phyloP scores from a whole-genome alignment of 1,140 invertebrate species.

The Magallana angulata region DNA sequence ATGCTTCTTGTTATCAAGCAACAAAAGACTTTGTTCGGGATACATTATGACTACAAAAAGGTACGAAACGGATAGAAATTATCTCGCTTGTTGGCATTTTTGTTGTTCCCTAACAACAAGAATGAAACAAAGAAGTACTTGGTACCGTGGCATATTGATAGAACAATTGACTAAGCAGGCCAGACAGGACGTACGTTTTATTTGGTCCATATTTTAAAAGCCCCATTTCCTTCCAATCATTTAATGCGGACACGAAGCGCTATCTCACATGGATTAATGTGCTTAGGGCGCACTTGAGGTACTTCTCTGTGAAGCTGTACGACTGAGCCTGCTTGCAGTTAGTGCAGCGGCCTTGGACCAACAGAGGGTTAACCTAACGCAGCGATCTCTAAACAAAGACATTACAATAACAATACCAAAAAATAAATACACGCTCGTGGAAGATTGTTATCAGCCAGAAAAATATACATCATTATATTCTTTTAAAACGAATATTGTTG shows the following conservation, averaged over 20 bases:
- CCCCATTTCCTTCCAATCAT: background rate
- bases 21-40: too few species aligned
- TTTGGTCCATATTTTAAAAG: constrained; percentile 17
- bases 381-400: too few species aligned
- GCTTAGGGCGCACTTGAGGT: background rate
- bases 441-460: too few species aligned
- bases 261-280: constrained; percentile 1
- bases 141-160: background rate
- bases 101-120: too few species aligned
- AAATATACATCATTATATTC: too few species aligned
- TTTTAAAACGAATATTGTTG: too few species aligned
- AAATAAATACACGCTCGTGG: too few species aligned
- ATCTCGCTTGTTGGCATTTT: too few species aligned
- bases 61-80: too few species aligned
- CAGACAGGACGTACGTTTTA: background rate
- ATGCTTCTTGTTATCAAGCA: too few species aligned
- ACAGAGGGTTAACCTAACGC: background rate
- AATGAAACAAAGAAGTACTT: background rate
- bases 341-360: constrained; percentile 8
- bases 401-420: too few species aligned
- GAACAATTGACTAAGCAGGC: background rate
- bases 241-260: background rate
- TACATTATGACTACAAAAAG: too few species aligned
- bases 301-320: background rate
- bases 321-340: background rate